Conservation (phyloP, 1,140 invertebrate genomes). For the Daktulosphaira vitifoliae region DNA sequence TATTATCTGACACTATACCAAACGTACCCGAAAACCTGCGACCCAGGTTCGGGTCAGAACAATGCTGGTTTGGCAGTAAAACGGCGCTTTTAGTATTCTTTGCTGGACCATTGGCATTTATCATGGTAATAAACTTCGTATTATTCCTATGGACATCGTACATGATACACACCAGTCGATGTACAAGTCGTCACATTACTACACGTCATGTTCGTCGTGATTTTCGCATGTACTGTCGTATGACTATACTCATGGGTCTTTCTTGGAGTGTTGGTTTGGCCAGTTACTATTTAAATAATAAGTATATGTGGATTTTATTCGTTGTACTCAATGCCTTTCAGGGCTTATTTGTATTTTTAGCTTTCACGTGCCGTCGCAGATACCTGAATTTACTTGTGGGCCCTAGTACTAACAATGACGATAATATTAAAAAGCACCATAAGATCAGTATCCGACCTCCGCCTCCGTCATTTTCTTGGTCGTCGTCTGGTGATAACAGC, state of each 20-base stretch:
- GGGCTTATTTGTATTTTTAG: slow-evolving; percentile 52
- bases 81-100: slow-evolving; percentile 50
- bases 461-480: slow-evolving; percentile 38
- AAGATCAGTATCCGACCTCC: slow-evolving; percentile 18
- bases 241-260: slow-evolving; percentile 50
- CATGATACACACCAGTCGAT: slow-evolving; percentile 48
- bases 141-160: slow-evolving; percentile 48
- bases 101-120: slow-evolving; percentile 46
- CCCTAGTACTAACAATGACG: neutral
- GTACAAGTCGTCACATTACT: slow-evolving; percentile 41
- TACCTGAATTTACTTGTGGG: slow-evolving; percentile 40
- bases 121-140: slow-evolving; percentile 47
- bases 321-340: slow-evolving; percentile 51
- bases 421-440: neutral
- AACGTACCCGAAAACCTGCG: slow-evolving; percentile 42
- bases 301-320: slow-evolving; percentile 48
- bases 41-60: slow-evolving; percentile 45
- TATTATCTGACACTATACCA: slow-evolving; percentile 46
- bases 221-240: slow-evolving; percentile 50
- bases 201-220: slow-evolving; percentile 42
- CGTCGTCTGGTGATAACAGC: slow-evolving; percentile 36
- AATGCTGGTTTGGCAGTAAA: slow-evolving; percentile 51
- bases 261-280: slow-evolving; percentile 50
- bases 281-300: slow-evolving; percentile 45
- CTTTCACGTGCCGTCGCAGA: slow-evolving; percentile 49